Evolutionary conservation across 2,113 vertebrate species (phyloP), one percentile per base, ranked within the genome.

Genomic region (Eptesicus fuscus): DNA sequence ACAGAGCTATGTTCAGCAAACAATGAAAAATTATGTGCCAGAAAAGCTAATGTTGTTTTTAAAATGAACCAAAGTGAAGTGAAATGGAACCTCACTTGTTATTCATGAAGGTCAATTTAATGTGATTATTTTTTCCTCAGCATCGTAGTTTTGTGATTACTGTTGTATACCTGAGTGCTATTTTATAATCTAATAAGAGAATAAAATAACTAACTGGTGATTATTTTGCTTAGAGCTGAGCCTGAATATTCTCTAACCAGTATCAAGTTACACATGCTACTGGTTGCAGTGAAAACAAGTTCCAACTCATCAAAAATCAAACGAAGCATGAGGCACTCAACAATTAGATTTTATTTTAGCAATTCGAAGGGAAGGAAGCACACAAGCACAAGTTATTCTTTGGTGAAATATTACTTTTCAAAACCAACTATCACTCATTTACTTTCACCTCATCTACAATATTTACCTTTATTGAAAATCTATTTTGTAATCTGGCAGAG

Each of bases 41-140:
- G 97, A 98, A 98, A 98, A 98, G 97, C 98, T 98, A 98, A 98
- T 98, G 97, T 98, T 98, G 90, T 91, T 97, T 98, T 98, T 96
- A 97, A 98, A 98, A 97, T 98, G 98, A 98, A 97, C 94, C 98
- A 97, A 98, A 98, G 98, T 97, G 97, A 98, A 98, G 93, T 7
- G 88, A 98, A 98, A 98, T 98, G 97, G 97, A 98, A 98, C 96
- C 96, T 98, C 97, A 98, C 97, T 97, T 98, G 96, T 98, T 98
- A 98, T 98, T 98, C 97, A 98, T 97, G 98, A 98, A 98, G 98
- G 98, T 98, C 98, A 98, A 97, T 98, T 98, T 98, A 98, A 98
- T 70, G 77, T 98, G 97, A 98, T 98, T 98, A 98, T 97, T 97
- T 98, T 97, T 96, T 95, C 93, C 96, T 92, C 93, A 97, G 97